These are phyloP conservation scores for Sorex maritimensis DNA, from an alignment of 2,797 vertebrate species.

Conservation along the genomic window DNA sequence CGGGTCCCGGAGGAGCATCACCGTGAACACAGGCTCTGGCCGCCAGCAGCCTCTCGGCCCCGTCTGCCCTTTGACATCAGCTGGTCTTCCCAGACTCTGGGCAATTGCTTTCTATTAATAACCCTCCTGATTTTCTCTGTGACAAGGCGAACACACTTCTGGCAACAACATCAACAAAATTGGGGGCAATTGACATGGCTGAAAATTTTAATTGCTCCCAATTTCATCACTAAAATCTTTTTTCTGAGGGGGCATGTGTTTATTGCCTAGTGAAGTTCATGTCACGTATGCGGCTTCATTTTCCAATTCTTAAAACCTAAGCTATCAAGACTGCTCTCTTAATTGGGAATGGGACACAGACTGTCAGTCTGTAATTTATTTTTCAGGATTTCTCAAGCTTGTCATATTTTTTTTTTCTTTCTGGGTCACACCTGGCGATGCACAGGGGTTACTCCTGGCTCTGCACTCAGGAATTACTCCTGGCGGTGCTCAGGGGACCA, in stretches of 20 bases:
- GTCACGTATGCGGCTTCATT: background rate
- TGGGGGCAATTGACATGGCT: background rate
- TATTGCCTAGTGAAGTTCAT: background rate
- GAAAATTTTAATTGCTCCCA: conserved; percentile 35
- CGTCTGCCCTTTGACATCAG: background rate
- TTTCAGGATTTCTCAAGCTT: conserved; percentile 42
- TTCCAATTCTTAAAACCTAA: conserved; percentile 37
- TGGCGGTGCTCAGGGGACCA: too few species aligned
- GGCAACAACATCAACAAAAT: background rate
- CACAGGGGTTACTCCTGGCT: too few species aligned
- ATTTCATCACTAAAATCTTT: background rate
- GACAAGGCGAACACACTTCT: conserved; percentile 24
- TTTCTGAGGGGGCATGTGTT: background rate
- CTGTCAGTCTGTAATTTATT: conserved; percentile 18
- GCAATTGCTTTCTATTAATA: conserved; percentile 67
- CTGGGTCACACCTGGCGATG: too few species aligned
- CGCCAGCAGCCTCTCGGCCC: background rate
- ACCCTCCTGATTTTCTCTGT: conserved; percentile 38
- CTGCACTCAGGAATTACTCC: too few species aligned
- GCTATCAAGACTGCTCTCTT: background rate
- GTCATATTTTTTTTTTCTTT: too few species aligned
- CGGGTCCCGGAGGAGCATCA: too few species aligned
- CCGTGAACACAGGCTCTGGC: too few species aligned
- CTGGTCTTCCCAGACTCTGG: background rate
- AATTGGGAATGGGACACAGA: background rate